Evolutionary conservation across 2,888 invertebrate species (phyloP).

Genomic region (Oscheius myriophilus): DNA sequence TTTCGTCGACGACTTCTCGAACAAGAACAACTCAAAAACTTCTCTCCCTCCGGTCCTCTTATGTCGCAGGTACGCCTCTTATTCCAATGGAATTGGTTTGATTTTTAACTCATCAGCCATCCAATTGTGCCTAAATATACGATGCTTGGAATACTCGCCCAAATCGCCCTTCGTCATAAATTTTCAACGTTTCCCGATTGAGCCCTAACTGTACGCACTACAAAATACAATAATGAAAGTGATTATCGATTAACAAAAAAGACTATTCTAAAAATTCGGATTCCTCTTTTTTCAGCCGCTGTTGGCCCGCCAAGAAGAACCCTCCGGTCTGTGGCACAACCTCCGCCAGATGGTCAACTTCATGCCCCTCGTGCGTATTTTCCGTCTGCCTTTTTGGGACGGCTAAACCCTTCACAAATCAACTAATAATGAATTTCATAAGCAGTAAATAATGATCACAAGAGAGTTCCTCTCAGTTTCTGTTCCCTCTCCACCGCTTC

Average conservation of each 20-base stretch:
- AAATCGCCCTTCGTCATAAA: too few relatives aligned
- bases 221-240: too few relatives aligned
- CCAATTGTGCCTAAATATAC: too few relatives aligned
- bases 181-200: too few relatives aligned
- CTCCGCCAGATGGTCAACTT: not conserved
- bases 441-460: constrained; percentile 1
- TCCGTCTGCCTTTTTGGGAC: not conserved
- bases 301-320: not conserved
- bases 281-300: not conserved
- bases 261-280: too few relatives aligned
- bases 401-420: not conserved
- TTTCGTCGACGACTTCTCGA: too few relatives aligned
- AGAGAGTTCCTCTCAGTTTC: constrained; percentile 48
- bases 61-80: not conserved
- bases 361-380: not conserved
- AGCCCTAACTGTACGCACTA: too few relatives aligned
- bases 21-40: too few relatives aligned
- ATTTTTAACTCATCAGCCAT: too few relatives aligned
- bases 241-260: too few relatives aligned
- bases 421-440: not conserved
- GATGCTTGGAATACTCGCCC: too few relatives aligned
- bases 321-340: not conserved
- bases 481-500: constrained; percentile 96
- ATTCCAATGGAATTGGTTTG: not conserved
- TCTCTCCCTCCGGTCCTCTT: too few relatives aligned